These are phyloP conservation scores for Tragelaphus imberbis DNA, from an alignment of 2,113 vertebrate species.

Conservation along the genomic window DNA sequence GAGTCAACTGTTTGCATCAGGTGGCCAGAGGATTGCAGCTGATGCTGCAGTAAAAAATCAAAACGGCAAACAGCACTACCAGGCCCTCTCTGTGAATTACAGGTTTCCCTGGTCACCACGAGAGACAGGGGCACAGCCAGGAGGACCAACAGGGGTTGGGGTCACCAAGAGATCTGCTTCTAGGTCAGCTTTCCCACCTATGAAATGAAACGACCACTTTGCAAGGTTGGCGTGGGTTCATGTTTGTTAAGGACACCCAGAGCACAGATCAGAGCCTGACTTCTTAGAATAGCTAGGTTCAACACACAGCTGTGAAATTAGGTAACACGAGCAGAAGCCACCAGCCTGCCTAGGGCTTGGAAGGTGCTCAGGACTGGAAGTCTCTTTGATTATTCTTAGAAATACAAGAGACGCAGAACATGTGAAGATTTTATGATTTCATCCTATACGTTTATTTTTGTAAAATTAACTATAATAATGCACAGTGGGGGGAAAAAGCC, in stretches of 20 bases:
- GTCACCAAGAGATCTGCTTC: background rate
- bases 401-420: too few relatives aligned
- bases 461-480: background rate
- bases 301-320: background rate
- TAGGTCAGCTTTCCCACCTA: background rate
- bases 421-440: background rate
- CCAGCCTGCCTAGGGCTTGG: background rate
- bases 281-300: too few relatives aligned
- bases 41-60: background rate
- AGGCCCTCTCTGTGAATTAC: rapidly evolving
- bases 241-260: background rate
- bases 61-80: too few relatives aligned
- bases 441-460: background rate
- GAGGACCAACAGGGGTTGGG: background rate
- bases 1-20: background rate
- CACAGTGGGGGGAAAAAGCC: background rate
- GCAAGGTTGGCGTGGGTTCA: background rate
- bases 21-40: background rate
- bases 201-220: background rate
- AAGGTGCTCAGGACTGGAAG: background rate
- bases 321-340: too few relatives aligned
- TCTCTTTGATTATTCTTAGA: background rate
- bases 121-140: rapidly evolving
- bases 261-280: background rate
- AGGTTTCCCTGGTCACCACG: rapidly evolving